Conservation (phyloP, 2,888 invertebrate species). For the Parasteatoda lunata region DNA sequence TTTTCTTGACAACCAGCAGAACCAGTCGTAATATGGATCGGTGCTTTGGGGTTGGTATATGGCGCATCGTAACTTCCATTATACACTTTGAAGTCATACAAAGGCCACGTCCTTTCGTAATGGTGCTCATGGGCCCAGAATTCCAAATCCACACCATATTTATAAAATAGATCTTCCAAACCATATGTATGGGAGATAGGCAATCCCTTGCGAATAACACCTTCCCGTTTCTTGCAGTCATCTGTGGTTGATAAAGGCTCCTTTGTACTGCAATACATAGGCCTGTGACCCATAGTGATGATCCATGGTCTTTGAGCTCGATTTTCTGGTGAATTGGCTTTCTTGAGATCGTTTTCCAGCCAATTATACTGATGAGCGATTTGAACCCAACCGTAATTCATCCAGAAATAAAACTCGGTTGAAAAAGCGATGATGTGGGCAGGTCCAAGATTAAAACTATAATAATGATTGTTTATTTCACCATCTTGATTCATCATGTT, state of each 20-base stretch:
- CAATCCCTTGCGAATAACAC: slow-evolving; percentile 64
- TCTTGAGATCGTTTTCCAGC: slow-evolving; percentile 86
- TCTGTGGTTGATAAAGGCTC: slow-evolving; percentile 78
- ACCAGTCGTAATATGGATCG: slow-evolving; percentile 92
- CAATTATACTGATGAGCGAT: slow-evolving; percentile 87
- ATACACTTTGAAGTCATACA: slow-evolving; percentile 81
- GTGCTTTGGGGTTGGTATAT: slow-evolving; percentile 85
- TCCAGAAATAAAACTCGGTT: slow-evolving; percentile 95
- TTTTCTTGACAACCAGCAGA: slow-evolving; percentile 77
- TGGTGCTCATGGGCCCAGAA: slow-evolving; percentile 99
- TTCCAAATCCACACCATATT: slow-evolving; percentile 92
- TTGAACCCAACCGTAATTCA: slow-evolving; percentile 88
- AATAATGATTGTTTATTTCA: slow-evolving; percentile 71
- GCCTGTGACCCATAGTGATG: slow-evolving; percentile 87
- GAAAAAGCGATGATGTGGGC: slow-evolving; percentile 94
- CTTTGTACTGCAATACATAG: slow-evolving; percentile 92
- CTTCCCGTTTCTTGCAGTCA: slow-evolving; percentile 79
- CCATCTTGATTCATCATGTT: slow-evolving; percentile 74
- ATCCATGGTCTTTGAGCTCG: slow-evolving; percentile 86
- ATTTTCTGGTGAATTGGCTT: slow-evolving; percentile 84
- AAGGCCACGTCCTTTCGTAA: slow-evolving; percentile 96
- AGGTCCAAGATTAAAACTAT: slow-evolving; percentile 90
- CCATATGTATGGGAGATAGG: slow-evolving; percentile 70
- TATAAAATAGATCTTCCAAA: slow-evolving; percentile 88
- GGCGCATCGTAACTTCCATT: slow-evolving; percentile 81